Evolutionary conservation across 1,140 invertebrate species (phyloP).

Genomic region (Ladona fulva): DNA sequence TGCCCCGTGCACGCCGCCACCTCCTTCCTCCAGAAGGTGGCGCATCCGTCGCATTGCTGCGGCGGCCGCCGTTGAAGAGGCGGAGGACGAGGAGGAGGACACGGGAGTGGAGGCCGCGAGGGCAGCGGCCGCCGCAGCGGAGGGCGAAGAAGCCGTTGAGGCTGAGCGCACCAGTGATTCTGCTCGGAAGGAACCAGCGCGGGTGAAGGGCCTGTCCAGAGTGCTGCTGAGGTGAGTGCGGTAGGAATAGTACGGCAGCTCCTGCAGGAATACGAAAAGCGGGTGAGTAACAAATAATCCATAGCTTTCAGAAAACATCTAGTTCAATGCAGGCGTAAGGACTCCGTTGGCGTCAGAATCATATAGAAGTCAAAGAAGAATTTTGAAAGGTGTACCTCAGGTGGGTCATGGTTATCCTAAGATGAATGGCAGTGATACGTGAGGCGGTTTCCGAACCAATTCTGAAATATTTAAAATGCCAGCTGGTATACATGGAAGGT

Average conservation of each 20-base stretch:
- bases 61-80: conserved; percentile 31
- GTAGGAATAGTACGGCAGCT: conserved; percentile 41
- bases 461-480: no score
- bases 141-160: conserved; percentile 34
- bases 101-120: conserved; percentile 29
- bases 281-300: background rate
- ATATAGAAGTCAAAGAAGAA: no score
- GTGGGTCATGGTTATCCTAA: no score
- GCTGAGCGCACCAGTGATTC: conserved; percentile 35
- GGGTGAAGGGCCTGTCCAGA: conserved; percentile 30
- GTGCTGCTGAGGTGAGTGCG: conserved; percentile 40
- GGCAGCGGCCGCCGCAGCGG: no score
- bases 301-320: no score
- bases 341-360: no score
- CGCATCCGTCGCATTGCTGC: conserved; percentile 66
- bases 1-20: no score
- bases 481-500: no score
- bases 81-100: conserved; percentile 23
- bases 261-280: conserved; percentile 18
- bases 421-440: no score
- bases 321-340: no score
- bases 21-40: conserved; percentile 63
- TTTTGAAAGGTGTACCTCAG: no score
- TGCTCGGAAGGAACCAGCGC: conserved; percentile 23
- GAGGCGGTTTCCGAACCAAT: no score